These are phyloP conservation scores for Phyllostomus hastatus DNA, from an alignment of 2,113 vertebrate species.

Conservation along the genomic window DNA sequence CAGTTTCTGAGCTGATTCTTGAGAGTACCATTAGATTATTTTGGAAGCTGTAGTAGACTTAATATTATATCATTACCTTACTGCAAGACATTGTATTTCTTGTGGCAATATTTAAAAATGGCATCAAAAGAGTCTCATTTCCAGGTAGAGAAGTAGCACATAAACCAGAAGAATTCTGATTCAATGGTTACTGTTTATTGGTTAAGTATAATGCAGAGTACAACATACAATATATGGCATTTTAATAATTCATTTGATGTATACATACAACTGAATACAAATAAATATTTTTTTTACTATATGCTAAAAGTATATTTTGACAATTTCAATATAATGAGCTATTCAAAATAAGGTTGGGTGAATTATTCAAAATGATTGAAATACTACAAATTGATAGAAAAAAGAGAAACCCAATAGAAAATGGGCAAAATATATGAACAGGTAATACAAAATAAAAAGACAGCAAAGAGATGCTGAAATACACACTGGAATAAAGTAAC, in stretches of 20 bases:
- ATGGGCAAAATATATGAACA: not conserved
- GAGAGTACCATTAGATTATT: not conserved
- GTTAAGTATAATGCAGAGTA: not conserved
- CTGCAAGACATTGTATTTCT: not conserved
- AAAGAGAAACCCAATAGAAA: not conserved
- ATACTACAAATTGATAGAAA: not conserved
- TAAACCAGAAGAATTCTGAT: not conserved
- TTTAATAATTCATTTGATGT: not conserved
- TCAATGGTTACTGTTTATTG: not conserved
- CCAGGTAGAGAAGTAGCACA: not conserved
- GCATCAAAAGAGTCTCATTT: not conserved
- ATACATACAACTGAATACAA: not conserved
- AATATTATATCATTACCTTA: not conserved
- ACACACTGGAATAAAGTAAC: not conserved
- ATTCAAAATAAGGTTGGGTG: not conserved
- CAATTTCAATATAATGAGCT: not conserved
- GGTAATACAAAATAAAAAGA: not conserved
- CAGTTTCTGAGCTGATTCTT: not conserved
- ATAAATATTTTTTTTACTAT: not conserved
- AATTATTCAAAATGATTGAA: not conserved
- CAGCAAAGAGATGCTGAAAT: not conserved
- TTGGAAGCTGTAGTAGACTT: conserved; percentile 1
- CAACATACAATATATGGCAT: not conserved
- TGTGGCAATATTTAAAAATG: not conserved
- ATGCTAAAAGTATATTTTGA: not conserved